Evolutionary conservation across 2,113 vertebrate species (phyloP), one percentile per base, ranked within the genome.

Genomic region (Lasiurus cinereus): DNA sequence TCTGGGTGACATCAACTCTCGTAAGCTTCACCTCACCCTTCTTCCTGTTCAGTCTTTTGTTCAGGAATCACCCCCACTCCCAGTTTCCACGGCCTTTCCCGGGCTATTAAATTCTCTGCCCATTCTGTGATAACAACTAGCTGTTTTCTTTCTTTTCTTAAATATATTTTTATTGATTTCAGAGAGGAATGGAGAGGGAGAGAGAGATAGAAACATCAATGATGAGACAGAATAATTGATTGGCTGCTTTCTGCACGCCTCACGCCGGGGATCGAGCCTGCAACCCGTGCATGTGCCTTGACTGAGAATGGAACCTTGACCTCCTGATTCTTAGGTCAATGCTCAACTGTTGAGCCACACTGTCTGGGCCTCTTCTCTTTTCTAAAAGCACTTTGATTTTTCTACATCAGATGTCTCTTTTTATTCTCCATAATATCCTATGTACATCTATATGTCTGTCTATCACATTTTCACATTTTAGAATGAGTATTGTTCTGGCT

Each of bases 371-470:
- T 27, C 22, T 12, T 62, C 59, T 62, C 19, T 12, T 83, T 15
- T 79, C 64, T 43, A 21, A 87, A 76, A 62, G 12, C 24, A 18
- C 19, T 91, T 92, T 90, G 62, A 54, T 33, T 83, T 59, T 83
- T 54, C 22, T 15, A 46, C 70, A 12, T 19, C 64, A 54, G 18
- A 24, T 43, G 3, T 76, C 24, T 92, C 33, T 54, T 91, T 36
- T 27, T n/a, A 11, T 36, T 59, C 31, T 88, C 10, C 29, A 27
- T 70, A 36, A 79, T 43, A 36, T 59, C 52, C 14, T 88, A 1
- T 22, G 18, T 50, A n/a, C 1, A 13, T 88, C 18, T 73, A 83
- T 19, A 50, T 73, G 22, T 79, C 39, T 73, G 22, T 79, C 39
- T 48, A 39, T 39, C 39, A 39, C 39, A 39, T 48, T 27, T 72